Evolutionary conservation across 2,888 invertebrate species (phyloP).

Genomic region (Megalurothrips usitatus): DNA sequence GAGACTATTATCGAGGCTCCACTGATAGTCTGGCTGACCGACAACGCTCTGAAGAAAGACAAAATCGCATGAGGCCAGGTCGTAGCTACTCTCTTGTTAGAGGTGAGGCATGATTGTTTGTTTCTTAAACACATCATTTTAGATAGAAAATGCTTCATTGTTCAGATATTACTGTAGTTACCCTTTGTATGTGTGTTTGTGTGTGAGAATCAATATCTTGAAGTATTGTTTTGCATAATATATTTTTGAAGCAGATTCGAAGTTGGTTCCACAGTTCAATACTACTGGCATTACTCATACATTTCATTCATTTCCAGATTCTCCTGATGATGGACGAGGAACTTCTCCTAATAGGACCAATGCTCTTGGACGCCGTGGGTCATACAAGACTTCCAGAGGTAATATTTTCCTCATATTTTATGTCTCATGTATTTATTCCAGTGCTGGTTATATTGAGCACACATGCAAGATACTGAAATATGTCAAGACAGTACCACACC

Average conservation of each 20-base stretch:
- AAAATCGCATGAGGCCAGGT: constrained; percentile 31
- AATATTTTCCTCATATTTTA: constrained; percentile 34
- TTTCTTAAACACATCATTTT: constrained; percentile 40
- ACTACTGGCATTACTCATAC: too few relatives aligned
- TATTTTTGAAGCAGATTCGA: too few relatives aligned
- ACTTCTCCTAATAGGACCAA: constrained; percentile 63
- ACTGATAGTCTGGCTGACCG: constrained; percentile 77
- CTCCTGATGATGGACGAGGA: constrained; percentile 68
- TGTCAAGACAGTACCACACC: too few relatives aligned
- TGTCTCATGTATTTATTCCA: too few relatives aligned
- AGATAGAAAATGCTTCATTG: constrained; percentile 34
- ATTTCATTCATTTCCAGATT: constrained; percentile 51
- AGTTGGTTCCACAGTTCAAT: too few relatives aligned
- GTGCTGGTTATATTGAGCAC: too few relatives aligned
- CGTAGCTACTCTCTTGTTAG: constrained; percentile 44
- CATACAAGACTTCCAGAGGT: constrained; percentile 86
- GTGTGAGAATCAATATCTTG: too few relatives aligned
- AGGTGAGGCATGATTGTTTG: constrained; percentile 53
- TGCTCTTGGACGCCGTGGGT: constrained; percentile 73
- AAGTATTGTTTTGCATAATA: constrained; percentile 36
- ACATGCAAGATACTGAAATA: too few relatives aligned
- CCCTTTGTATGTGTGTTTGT: constrained; percentile 40
- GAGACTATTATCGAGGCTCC: constrained; percentile 87
- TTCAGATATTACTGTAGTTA: constrained; percentile 36
- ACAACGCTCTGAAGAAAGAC: constrained; percentile 31